Evolutionary conservation across 2,797 vertebrate species (phyloP), one percentile per base, ranked within the genome.

Genomic region (Brachymystax lenok): DNA sequence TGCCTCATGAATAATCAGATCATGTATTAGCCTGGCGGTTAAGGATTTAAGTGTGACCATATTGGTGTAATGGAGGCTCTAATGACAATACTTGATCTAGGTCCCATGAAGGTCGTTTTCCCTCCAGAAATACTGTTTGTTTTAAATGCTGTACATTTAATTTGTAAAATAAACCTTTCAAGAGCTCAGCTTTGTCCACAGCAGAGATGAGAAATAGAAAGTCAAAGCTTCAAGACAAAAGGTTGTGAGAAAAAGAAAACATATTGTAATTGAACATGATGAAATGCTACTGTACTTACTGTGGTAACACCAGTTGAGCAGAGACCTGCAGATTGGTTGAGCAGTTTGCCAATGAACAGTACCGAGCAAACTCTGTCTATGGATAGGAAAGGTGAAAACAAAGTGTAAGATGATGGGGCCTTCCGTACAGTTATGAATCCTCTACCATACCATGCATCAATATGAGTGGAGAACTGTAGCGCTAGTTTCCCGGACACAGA

Each of bases 321-420:
- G 94, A 95, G 80, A 99, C 88, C 80, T 95, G 96, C 85, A 99
- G 91, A 91, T 99, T 94, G 67, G 96, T 95, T 0, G 97, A 98
- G 86, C 98, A 99, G 87, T 97, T 96, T 84, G 91, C 90, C 84
- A 94, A 90, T 67, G 86, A 93, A 86, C 98, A 99, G 89, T 95
- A 93, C 54, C 98, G 96, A 84, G 95, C 94, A 89, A 99, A 99
- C 74, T 84, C 77, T 64, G 97, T 97, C 97, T 99, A 88, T 69
- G 73, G 87, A 92, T 83, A 76, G 73, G 80, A 79, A 35, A 77
- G 28, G 74, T 61, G 21, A 14, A 71, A 21, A 61, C 35, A 16
- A 6, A 68, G 66, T 17, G 28, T 33, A 19, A 17, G 28, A 33
- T 68, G 63, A 16, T 66, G 66, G 40, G 40, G 40, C 40, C 40